Conservation (phyloP, 2,797 vertebrate genomes). For the Coccyzus lansbergi region DNA sequence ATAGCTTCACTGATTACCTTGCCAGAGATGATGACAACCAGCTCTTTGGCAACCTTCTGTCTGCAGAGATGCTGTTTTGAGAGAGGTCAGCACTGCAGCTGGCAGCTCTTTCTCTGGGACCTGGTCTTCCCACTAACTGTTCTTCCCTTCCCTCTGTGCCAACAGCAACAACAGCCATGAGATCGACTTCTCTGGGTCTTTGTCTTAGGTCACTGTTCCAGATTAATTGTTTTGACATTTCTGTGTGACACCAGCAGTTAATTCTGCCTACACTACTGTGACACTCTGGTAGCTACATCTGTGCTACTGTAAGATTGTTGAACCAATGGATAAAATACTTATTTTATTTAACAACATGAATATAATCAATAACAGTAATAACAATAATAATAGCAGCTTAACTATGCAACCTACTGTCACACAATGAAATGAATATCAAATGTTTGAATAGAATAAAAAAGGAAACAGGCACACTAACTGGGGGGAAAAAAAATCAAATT, state of each 20-base stretch:
- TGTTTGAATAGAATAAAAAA: conserved; percentile 18
- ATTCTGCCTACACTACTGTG: background rate
- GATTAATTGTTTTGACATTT: conserved; percentile 63
- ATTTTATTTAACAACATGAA: background rate
- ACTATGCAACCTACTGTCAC: background rate
- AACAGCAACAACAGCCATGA: conserved; percentile 14
- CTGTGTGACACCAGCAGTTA: conserved; percentile 40
- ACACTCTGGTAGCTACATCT: background rate
- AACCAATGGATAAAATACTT: conserved; percentile 7
- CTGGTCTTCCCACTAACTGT: background rate
- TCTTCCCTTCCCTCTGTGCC: background rate
- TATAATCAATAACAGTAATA: background rate
- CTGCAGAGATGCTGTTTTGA: background rate
- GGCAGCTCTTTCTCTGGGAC: conserved; percentile 2
- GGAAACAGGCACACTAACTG: background rate
- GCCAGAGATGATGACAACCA: background rate
- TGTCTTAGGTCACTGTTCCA: background rate
- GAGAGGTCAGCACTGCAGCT: conserved; percentile 22
- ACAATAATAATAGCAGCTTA: background rate
- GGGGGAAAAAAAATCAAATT: background rate
- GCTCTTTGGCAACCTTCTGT: background rate
- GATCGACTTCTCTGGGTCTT: conserved; percentile 1
- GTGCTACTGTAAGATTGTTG: background rate
- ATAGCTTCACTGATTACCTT: background rate
- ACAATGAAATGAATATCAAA: background rate